Evolutionary conservation across 1,140 invertebrate species (phyloP).

Genomic region (Sarcophaga bullata): DNA sequence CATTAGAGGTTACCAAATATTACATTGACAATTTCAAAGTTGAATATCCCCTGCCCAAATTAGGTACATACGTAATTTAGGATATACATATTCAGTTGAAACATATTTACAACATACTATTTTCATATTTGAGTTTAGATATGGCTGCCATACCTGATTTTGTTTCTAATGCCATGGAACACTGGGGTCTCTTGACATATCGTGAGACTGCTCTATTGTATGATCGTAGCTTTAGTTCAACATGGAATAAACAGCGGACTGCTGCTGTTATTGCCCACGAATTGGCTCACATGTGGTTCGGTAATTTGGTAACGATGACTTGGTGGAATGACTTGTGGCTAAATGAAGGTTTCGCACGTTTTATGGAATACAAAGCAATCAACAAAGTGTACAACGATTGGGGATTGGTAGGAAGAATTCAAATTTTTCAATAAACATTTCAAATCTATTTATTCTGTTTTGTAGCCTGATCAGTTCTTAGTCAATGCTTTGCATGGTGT

Average conservation of each 20-base stretch:
- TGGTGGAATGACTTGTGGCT: slow-evolving; percentile 96
- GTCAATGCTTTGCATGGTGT: slow-evolving; percentile 78
- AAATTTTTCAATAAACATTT: neutral
- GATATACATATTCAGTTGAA: neutral
- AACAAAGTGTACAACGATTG: slow-evolving; percentile 80
- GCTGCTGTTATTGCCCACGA: slow-evolving; percentile 88
- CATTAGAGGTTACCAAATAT: slow-evolving; percentile 82
- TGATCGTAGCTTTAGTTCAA: slow-evolving; percentile 74
- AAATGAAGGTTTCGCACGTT: slow-evolving; percentile 92
- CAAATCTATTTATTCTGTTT: neutral
- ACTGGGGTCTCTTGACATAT: slow-evolving; percentile 89
- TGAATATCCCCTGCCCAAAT: slow-evolving; percentile 86
- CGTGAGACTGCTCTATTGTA: slow-evolving; percentile 86
- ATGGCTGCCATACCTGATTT: slow-evolving; percentile 95
- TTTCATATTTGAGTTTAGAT: slow-evolving; percentile 70
- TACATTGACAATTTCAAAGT: slow-evolving; percentile 90
- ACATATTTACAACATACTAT: neutral
- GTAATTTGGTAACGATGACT: slow-evolving; percentile 86
- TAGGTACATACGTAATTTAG: slow-evolving; percentile 69
- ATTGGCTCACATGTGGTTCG: slow-evolving; percentile 93
- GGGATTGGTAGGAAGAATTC: slow-evolving; percentile 76
- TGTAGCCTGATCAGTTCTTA: slow-evolving; percentile 76
- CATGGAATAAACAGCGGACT: slow-evolving; percentile 79
- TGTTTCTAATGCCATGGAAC: slow-evolving; percentile 93
- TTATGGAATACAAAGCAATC: slow-evolving; percentile 84